phyloP scores from a whole-genome alignment of 2,113 vertebrate genomes.

The Urocynchramus pylzowi region DNA sequence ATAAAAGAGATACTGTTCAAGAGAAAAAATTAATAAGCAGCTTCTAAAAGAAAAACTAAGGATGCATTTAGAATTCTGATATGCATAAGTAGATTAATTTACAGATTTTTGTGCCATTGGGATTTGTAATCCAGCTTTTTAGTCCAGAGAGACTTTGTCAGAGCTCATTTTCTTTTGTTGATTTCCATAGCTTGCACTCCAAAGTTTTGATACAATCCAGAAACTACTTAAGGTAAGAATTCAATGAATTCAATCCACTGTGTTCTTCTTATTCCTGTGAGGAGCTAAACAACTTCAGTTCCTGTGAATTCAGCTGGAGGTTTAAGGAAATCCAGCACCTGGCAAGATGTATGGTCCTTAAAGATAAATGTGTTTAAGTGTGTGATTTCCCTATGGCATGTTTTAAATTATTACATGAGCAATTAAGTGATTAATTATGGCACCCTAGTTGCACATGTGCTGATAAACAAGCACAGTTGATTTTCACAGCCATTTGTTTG shows the following conservation, averaged over 20 bases:
- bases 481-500: neutral
- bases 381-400: neutral
- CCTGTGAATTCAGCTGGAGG: neutral
- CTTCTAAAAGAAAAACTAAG: neutral
- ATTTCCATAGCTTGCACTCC: constrained; percentile 83
- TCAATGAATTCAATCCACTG: fast-evolving
- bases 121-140: neutral
- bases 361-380: constrained; percentile 1
- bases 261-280: neutral
- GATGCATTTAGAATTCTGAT: neutral
- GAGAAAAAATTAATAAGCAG: neutral
- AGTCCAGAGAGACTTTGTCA: neutral
- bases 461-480: neutral
- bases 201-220: constrained; percentile 90
- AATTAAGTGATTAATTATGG: constrained; percentile 12
- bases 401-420: constrained; percentile 16
- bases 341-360: neutral
- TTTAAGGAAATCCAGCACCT: neutral
- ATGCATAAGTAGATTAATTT: neutral
- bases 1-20: neutral
- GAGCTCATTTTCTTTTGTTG: neutral
- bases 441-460: neutral
- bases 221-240: constrained; percentile 86
- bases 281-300: neutral
- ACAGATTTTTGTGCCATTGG: neutral